phyloP scores from a whole-genome alignment of 2,888 invertebrate genomes.

The Allygus modestus region DNA sequence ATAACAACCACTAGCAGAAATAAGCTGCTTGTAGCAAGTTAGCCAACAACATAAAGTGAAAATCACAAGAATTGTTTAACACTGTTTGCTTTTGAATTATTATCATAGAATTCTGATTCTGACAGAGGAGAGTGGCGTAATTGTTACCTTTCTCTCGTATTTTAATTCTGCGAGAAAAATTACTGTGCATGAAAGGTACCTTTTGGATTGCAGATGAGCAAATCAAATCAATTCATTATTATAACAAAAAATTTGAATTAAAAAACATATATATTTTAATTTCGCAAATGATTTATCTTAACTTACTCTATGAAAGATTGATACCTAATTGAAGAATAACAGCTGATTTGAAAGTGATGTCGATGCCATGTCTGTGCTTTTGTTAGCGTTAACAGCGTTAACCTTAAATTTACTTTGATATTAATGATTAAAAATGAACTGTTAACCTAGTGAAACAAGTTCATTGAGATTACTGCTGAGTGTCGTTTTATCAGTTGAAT shows the following conservation, averaged over 20 bases:
- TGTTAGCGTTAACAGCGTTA: neutral
- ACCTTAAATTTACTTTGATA: slow-evolving; percentile 1
- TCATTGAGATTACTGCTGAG: neutral
- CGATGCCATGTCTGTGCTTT: neutral
- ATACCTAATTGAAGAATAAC: neutral
- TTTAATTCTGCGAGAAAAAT: too few species aligned
- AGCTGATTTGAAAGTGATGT: slow-evolving; percentile 1
- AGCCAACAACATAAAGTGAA: neutral
- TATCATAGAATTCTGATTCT: too few species aligned
- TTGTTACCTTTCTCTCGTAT: too few species aligned
- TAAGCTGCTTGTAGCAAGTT: neutral
- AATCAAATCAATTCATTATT: too few species aligned
- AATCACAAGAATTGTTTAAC: too few species aligned
- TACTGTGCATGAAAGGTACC: too few species aligned
- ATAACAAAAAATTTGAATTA: too few species aligned
- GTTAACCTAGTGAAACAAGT: slow-evolving; percentile 8
- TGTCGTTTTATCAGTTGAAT: neutral
- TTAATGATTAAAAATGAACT: neutral
- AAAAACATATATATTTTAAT: too few species aligned
- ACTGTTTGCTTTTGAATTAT: too few species aligned
- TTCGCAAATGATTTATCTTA: too few species aligned
- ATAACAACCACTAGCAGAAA: slow-evolving; percentile 30
- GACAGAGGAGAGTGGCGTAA: too few species aligned
- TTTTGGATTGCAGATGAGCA: too few species aligned
- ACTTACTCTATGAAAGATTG: neutral